A percentile compares a stretch with the other conserved stretches of the same genome.
These are phyloP conservation scores for Rhyacophila brunnea DNA, from an alignment of 1,140 invertebrate species.

Conservation along the genomic window DNA sequence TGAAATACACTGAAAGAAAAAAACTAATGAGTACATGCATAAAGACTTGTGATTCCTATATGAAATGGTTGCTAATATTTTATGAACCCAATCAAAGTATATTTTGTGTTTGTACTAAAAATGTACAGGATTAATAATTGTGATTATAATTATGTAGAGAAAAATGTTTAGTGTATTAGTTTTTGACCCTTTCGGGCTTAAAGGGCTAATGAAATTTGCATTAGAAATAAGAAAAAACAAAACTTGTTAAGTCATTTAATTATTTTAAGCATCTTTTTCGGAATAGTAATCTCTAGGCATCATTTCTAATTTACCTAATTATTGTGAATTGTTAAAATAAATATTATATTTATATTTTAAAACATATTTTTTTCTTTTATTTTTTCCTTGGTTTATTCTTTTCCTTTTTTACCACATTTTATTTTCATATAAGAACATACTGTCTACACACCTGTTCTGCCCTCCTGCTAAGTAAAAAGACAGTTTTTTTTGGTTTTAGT, in stretches of 20 bases:
- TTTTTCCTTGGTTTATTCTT: conserved; percentile 9
- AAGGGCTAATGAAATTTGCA: not conserved
- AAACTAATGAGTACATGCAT: too few species aligned
- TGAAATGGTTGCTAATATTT: conserved; percentile 21
- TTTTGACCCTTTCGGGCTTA: not conserved
- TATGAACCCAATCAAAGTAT: not conserved
- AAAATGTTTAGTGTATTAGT: conserved; percentile 13
- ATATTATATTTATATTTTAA: conserved; percentile 30
- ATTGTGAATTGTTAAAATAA: conserved; percentile 29
- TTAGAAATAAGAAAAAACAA: conserved; percentile 11
- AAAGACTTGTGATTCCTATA: conserved; percentile 21
- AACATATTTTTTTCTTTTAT: conserved; percentile 27
- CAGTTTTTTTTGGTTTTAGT: too few species aligned
- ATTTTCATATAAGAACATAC: too few species aligned
- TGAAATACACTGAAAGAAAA: too few species aligned
- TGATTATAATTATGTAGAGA: conserved; percentile 3
- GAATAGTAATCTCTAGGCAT: conserved; percentile 16
- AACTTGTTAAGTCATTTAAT: conserved; percentile 26
- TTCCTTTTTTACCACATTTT: conserved; percentile 17
- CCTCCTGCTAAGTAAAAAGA: too few species aligned
- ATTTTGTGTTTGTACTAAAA: conserved; percentile 1
- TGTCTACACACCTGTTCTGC: too few species aligned
- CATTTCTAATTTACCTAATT: conserved; percentile 23
- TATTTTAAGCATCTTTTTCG: conserved; percentile 17
- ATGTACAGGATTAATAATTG: not conserved